These are phyloP conservation scores for Stratiomys singularior DNA, from an alignment of 2,888 invertebrate genomes.

Conservation along the genomic window DNA sequence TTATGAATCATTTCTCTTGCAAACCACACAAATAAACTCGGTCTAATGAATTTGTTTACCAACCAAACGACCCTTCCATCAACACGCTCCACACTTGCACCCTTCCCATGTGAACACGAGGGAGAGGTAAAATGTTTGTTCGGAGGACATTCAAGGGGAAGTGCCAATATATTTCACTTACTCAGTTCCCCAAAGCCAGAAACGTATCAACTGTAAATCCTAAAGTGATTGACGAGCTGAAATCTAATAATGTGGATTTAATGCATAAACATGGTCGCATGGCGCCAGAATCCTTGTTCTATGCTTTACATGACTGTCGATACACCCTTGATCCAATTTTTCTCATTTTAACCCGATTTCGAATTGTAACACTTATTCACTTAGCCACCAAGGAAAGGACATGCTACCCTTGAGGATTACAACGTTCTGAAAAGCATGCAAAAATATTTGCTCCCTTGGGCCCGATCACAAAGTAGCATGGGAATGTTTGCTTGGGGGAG, in stretches of 20 bases:
- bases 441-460: constrained; percentile 25
- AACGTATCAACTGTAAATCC: constrained; percentile 37
- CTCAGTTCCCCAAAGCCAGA: constrained; percentile 22
- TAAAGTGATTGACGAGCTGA: constrained; percentile 44
- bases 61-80: neutral
- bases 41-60: constrained; percentile 45
- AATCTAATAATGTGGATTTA: constrained; percentile 44
- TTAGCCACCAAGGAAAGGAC: constrained; percentile 19
- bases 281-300: constrained; percentile 21
- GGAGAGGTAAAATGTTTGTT: neutral
- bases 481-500: neutral
- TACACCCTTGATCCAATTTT: constrained; percentile 25
- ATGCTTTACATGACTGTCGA: constrained; percentile 1
- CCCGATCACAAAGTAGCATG: neutral
- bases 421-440: neutral
- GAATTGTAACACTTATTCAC: constrained; percentile 38
- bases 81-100: neutral
- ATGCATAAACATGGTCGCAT: constrained; percentile 13
- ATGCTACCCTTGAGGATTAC: constrained; percentile 6
- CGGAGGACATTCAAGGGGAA: constrained; percentile 1
- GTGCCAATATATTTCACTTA: constrained; percentile 3
- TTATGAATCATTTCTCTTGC: constrained; percentile 12
- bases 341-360: constrained; percentile 29
- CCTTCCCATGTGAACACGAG: neutral
- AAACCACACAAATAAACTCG: constrained; percentile 40